Evolutionary conservation across 2,888 invertebrate genomes (phyloP).

Genomic region (Aleiodes alternator): DNA sequence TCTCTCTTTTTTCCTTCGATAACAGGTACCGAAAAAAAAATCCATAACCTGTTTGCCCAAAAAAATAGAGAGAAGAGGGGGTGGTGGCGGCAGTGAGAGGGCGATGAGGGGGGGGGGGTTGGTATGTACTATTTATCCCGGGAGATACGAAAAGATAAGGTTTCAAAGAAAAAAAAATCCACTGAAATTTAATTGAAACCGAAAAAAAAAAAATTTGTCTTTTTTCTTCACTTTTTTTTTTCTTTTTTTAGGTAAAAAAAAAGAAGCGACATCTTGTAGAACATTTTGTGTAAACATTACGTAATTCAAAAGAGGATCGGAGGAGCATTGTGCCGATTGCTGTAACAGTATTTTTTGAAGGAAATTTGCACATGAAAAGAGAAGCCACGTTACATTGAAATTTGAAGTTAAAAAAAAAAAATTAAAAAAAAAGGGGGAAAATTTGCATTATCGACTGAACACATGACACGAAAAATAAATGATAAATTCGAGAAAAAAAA

Average conservation of each 20-base stretch:
- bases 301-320: conserved; percentile 43
- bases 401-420: conserved; percentile 27
- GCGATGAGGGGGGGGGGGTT: no score
- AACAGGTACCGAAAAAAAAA: conserved; percentile 50
- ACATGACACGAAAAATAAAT: no score
- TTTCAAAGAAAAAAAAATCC: background rate
- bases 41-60: conserved; percentile 47
- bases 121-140: background rate
- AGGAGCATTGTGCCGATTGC: conserved; percentile 39
- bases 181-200: no score
- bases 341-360: conserved; percentile 39
- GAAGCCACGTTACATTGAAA: conserved; percentile 43
- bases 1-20: conserved; percentile 13
- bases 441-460: background rate
- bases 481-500: no score
- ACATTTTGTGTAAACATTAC: conserved; percentile 50
- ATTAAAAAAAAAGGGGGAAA: background rate
- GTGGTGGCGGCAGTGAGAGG: no score
- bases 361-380: conserved; percentile 52
- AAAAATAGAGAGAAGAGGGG: conserved; percentile 16
- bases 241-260: background rate
- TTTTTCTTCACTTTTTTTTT: background rate
- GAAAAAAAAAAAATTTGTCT: conserved; percentile 14
- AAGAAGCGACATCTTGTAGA: conserved; percentile 29
- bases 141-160: conserved; percentile 39